phyloP scores from a whole-genome alignment of 2,113 vertebrate genomes.

The Hemibagrus wyckioides region DNA sequence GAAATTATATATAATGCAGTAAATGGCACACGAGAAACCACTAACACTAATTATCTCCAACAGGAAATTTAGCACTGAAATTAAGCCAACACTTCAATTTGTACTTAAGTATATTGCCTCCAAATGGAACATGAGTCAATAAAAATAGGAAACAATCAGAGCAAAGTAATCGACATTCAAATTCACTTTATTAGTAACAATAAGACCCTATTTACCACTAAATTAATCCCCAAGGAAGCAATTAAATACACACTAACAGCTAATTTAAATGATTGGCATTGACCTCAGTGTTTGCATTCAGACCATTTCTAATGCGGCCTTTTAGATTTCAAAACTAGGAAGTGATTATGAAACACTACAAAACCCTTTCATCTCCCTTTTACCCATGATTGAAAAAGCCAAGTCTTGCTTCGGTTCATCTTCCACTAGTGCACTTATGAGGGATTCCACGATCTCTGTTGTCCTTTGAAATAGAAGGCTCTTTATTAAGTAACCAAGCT shows the following conservation, averaged over 20 bases:
- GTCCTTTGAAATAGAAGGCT: background rate
- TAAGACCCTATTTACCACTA: background rate
- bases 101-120: background rate
- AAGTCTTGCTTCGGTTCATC: background rate
- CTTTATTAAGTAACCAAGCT: background rate
- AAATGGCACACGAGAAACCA: background rate
- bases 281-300: background rate
- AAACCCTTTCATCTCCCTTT: constrained; percentile 9
- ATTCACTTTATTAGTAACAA: background rate
- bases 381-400: background rate
- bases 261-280: background rate
- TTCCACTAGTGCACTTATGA: background rate
- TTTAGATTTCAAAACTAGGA: background rate
- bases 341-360: constrained; percentile 1
- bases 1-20: constrained; percentile 4
- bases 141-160: background rate
- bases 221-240: constrained; percentile 3
- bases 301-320: constrained; percentile 1
- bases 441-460: background rate
- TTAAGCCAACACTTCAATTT: constrained; percentile 6
- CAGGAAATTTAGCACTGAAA: constrained; percentile 15
- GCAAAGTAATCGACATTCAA: background rate
- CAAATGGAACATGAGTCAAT: constrained; percentile 9
- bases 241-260: constrained; percentile 4
- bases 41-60: constrained; percentile 21